Conservation (phyloP, 2,888 invertebrate genomes). For the Hirtodrosophila trivittata region DNA sequence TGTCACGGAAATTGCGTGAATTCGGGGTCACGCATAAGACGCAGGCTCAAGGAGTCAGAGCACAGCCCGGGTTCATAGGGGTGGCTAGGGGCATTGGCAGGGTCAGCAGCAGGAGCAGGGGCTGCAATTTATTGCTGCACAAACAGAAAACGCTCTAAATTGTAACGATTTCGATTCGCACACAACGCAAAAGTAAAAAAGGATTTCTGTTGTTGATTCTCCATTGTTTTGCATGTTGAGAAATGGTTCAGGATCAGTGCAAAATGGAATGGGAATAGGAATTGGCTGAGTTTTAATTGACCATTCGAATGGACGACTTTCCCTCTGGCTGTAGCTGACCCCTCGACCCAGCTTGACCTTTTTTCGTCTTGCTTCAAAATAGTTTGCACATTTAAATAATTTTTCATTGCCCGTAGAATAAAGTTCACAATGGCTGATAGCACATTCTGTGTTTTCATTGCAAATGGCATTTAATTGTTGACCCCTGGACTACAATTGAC, state of each 20-base stretch:
- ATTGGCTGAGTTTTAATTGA: constrained; percentile 58
- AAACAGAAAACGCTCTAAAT: constrained; percentile 59
- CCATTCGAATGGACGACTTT: constrained; percentile 51
- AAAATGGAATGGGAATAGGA: constrained; percentile 18
- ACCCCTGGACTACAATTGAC: constrained; percentile 41
- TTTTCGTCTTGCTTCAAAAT: constrained; percentile 65
- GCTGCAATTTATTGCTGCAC: constrained; percentile 65
- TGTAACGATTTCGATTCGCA: constrained; percentile 57
- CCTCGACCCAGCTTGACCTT: constrained; percentile 62
- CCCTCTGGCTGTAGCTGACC: constrained; percentile 52
- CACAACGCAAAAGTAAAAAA: constrained; percentile 42
- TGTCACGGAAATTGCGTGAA: constrained; percentile 74
- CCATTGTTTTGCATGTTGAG: constrained; percentile 74
- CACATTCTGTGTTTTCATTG: constrained; percentile 54
- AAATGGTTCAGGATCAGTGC: constrained; percentile 49
- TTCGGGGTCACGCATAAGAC: constrained; percentile 78
- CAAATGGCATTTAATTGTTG: constrained; percentile 77
- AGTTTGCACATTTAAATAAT: constrained; percentile 70
- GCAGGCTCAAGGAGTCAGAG: constrained; percentile 57
- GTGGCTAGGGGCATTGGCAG: constrained; percentile 34
- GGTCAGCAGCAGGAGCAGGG: constrained; percentile 6
- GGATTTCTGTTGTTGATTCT: constrained; percentile 39
- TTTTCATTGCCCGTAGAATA: constrained; percentile 62
- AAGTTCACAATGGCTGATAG: constrained; percentile 30
- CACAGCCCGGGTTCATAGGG: constrained; percentile 36